Base-by-base conservation (phyloP, 2,888 invertebrate genomes). In the Rotaria socialis region DNA sequence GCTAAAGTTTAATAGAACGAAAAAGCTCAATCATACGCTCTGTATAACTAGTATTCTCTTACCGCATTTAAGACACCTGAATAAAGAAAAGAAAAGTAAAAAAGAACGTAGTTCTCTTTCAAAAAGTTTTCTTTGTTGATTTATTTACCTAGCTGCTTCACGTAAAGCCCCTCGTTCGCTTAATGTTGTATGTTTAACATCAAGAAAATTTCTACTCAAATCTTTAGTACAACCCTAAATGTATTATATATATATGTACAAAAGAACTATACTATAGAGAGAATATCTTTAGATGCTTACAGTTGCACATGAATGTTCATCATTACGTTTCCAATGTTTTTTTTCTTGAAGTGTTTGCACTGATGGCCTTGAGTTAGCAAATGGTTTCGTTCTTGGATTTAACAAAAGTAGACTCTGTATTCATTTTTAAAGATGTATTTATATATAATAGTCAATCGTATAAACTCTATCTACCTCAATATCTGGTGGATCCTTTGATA, bases 111-210 rank as follows among this genome's bases (percentile, higher is more conserved):
- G 14, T 47, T 7, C 4, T 6, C 24, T 22, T 24, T 43, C 8
- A 80, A 41, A 16, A 3, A 41, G 8, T 8, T 1, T n/a, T 22
- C 7, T 19, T 47, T 84, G n/a, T 14, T 35, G 11, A 55, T 55
- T 22, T 55, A 41, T 86, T 55, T 85, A 89, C 91, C 91, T 90
- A 6, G 94, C 94, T 0, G 97, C 95, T 91, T 97, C 97, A 88
- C 93, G 94, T 58, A 99, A 92, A 0, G 98, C 98, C 0, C 95
- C 97, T 27, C 98, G 93, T 91, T 99, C 98, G 86, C 97, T 96
- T 84, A 99, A 90, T 0, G 98, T 98, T 1, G 97, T 98, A 89
- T 96, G 97, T 90, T 99, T 99, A 88, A 98, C 95, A 90, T 99
- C 98, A 88, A 95, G 95, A 91, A 99, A 99, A 91, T 99, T 95